A percentile compares a stretch with the other conserved stretches of the same genome.
phyloP scores from a whole-genome alignment of 1,140 invertebrate genomes.

The Pseudachorutes palmiensis region DNA sequence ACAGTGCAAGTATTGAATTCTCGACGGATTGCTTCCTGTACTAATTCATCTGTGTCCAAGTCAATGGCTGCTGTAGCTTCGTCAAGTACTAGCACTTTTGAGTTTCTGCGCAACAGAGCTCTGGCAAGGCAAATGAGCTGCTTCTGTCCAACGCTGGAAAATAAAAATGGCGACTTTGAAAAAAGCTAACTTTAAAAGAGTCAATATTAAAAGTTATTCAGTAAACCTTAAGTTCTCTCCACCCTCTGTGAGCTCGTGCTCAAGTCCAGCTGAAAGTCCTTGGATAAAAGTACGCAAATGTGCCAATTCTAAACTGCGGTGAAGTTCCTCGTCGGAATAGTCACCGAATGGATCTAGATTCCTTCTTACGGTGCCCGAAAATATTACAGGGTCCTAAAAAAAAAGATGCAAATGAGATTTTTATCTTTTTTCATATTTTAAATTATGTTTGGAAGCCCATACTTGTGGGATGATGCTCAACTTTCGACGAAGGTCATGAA shows the following conservation, averaged over 20 bases:
- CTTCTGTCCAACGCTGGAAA: conserved; percentile 55
- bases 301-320: conserved; percentile 69
- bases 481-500: conserved; percentile 41
- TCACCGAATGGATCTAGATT: conserved; percentile 77
- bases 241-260: conserved; percentile 43
- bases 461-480: conserved; percentile 52
- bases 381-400: conserved; percentile 45
- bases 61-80: conserved; percentile 91
- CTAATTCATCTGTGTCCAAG: conserved; percentile 84
- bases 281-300: conserved; percentile 9
- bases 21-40: conserved; percentile 44
- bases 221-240: conserved; percentile 51
- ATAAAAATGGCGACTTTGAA: background rate
- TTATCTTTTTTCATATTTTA: background rate
- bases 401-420: background rate
- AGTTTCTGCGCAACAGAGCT: conserved; percentile 51
- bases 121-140: conserved; percentile 65
- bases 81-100: conserved; percentile 68
- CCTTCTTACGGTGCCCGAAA: conserved; percentile 67
- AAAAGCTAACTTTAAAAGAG: too few relatives aligned
- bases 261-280: background rate
- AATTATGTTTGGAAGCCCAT: conserved; percentile 27
- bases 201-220: too few relatives aligned
- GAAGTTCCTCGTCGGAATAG: conserved; percentile 65
- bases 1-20: conserved; percentile 43